These are phyloP conservation scores for Cremastobaeus sp. DNA, from an alignment of 2,888 invertebrate species.

Conservation along the genomic window DNA sequence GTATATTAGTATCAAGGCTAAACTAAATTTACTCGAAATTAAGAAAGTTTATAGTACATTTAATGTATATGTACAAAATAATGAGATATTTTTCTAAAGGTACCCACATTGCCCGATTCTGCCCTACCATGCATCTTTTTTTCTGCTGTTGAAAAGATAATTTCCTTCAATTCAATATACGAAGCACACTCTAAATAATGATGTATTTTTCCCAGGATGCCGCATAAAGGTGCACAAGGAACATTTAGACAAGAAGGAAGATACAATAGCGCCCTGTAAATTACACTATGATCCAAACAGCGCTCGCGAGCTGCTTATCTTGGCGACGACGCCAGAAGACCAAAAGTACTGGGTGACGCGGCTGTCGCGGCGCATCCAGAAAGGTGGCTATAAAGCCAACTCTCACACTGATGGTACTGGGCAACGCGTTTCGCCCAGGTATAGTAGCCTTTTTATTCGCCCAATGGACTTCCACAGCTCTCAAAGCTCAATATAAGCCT, in stretches of 20 bases:
- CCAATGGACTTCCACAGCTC: no score
- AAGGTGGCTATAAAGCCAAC: constrained; percentile 94
- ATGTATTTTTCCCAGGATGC: constrained; percentile 84
- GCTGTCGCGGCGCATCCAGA: constrained; percentile 94
- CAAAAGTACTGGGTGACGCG: constrained; percentile 96
- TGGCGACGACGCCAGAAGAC: constrained; percentile 91
- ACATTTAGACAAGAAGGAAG: constrained; percentile 92
- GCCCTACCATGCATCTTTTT: no score
- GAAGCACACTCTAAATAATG: no score
- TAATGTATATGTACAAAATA: no score
- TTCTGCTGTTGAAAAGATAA: background rate
- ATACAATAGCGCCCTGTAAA: constrained; percentile 95
- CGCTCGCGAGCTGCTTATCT: constrained; percentile 94
- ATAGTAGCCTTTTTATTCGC: constrained; percentile 48
- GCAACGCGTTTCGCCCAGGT: constrained; percentile 86
- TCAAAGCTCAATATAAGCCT: no score
- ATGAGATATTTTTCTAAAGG: no score
- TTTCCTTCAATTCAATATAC: background rate
- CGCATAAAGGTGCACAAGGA: constrained; percentile 98
- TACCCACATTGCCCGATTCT: no score
- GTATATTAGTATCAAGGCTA: no score
- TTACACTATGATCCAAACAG: constrained; percentile 95
- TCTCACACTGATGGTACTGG: constrained; percentile 79
- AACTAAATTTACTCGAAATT: no score
- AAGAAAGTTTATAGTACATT: no score